Base-by-base conservation (phyloP, 2,113 vertebrate species). In the Montifringilla adamsi region DNA sequence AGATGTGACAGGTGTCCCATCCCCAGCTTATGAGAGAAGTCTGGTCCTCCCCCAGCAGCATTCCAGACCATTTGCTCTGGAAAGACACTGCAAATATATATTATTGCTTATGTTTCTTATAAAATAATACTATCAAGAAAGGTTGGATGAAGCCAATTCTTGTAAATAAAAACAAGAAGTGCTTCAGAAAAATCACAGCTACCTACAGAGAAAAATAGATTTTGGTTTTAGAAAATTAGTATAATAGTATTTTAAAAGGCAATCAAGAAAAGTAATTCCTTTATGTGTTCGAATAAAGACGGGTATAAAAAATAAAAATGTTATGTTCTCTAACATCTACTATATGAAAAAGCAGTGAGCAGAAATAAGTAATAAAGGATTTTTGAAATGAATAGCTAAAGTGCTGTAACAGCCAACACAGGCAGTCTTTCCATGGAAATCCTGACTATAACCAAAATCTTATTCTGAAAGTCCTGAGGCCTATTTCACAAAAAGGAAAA, bases 1-100 rank as follows among this genome's bases (percentile, higher is more conserved):
- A 66, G 21, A 8, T 30, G 6, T 27, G 35, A 18, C n/a, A 59
- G 2, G 13, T 37, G 16, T 30, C 35, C 21, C 2, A 0, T 63
- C 7, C 8, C 11, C 43, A 72, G 12, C 12, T 74, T 70, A 49
- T 22, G 33, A 2, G 26, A 92, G 33, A 72, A 69, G 9, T 28
- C 35, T 5, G 7, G 3, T 20, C 22, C 12, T 87, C 26, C 77
- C 30, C 30, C 2, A 3, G 31, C 10, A 62, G 7, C 3, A 2
- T 69, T 13, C 30, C 3, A 3, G 3, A 6, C 13, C 33, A 23
- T 68, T 56, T 52, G 7, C 30, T 11, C 41, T 43, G 46, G 37
- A 78, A 75, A 70, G 11, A 10, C 13, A 43, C 18, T 67, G 3
- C 39, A 75, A 12, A 8, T 4, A 24, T 46, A 24, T 28, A 46